Evolutionary conservation across 2,113 vertebrate genomes (phyloP).

Genomic region (Varanus komodoensis): DNA sequence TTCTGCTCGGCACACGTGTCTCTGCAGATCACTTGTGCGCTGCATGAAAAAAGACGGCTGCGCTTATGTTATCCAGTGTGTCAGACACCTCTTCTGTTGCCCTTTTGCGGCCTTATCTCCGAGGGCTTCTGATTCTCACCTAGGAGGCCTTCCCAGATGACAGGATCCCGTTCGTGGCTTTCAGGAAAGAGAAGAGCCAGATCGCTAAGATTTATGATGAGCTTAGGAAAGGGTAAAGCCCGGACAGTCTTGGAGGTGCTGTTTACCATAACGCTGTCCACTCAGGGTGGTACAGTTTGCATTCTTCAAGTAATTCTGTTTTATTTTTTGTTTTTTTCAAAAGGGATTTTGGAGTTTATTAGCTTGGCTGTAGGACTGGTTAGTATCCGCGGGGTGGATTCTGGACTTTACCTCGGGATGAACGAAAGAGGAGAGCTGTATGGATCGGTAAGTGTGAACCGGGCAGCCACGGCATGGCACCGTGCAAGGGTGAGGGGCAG

Average conservation of each 20-base stretch:
- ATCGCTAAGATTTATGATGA: background rate
- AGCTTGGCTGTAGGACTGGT: constrained; percentile 98
- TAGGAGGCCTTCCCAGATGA: background rate
- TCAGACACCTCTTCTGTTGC: background rate
- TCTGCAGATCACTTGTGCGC: background rate
- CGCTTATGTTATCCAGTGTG: background rate
- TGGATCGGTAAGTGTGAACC: constrained; percentile 92
- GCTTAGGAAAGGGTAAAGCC: background rate
- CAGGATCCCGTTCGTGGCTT: too few relatives aligned
- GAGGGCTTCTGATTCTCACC: background rate
- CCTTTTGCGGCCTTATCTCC: background rate
- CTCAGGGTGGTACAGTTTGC: background rate
- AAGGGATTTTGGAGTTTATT: constrained; percentile 99
- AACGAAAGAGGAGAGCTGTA: constrained; percentile 97
- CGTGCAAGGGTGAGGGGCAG: background rate
- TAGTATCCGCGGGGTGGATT: constrained; percentile 98
- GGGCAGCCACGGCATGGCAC: background rate
- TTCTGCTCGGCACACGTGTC: too few relatives aligned
- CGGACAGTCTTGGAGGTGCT: background rate
- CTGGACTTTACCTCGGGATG: constrained; percentile 98
- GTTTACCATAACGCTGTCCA: background rate
- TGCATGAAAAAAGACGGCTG: background rate
- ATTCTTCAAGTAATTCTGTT: background rate
- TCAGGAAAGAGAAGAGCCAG: background rate
- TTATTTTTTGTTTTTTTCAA: constrained; percentile 26